These are phyloP conservation scores for Sepioteuthis lessoniana DNA, from an alignment of 2,888 invertebrate genomes.

Conservation along the genomic window DNA sequence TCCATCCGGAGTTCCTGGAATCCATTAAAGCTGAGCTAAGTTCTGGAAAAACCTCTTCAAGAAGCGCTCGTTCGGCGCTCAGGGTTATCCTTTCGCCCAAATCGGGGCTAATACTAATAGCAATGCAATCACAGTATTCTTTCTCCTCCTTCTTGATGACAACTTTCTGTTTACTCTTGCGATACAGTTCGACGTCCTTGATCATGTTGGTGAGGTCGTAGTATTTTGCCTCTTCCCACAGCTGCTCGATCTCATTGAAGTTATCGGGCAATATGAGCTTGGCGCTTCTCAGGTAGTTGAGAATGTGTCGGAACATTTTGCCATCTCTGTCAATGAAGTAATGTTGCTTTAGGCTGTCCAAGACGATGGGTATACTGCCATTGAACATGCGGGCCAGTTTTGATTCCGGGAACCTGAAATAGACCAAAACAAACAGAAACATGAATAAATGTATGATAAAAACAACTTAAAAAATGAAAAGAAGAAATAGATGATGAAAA, in stretches of 20 bases:
- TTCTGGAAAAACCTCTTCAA: constrained; percentile 79
- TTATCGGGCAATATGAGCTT: constrained; percentile 89
- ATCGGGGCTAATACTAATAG: constrained; percentile 87
- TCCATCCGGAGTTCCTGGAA: constrained; percentile 85
- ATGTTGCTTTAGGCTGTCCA: constrained; percentile 96
- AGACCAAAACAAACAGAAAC: constrained; percentile 50
- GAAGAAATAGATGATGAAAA: too few species aligned
- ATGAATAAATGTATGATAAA: neutral
- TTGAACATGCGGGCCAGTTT: constrained; percentile 93
- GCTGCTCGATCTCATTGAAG: constrained; percentile 89
- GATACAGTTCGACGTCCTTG: constrained; percentile 68
- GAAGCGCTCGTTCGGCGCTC: constrained; percentile 84
- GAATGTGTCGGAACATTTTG: constrained; percentile 96
- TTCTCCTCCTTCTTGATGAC: constrained; percentile 47
- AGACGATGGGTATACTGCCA: constrained; percentile 93
- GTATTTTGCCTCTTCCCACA: constrained; percentile 91
- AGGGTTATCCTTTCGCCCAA: constrained; percentile 87
- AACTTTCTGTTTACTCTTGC: constrained; percentile 60
- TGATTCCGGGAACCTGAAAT: constrained; percentile 91
- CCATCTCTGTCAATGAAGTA: constrained; percentile 99
- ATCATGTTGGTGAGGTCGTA: constrained; percentile 84
- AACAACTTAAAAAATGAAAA: neutral
- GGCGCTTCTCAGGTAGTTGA: constrained; percentile 95
- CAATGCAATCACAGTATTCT: constrained; percentile 83
- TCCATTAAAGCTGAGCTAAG: constrained; percentile 85